Conservation (phyloP, 2,888 invertebrate species). For the Eilema sororculum region DNA sequence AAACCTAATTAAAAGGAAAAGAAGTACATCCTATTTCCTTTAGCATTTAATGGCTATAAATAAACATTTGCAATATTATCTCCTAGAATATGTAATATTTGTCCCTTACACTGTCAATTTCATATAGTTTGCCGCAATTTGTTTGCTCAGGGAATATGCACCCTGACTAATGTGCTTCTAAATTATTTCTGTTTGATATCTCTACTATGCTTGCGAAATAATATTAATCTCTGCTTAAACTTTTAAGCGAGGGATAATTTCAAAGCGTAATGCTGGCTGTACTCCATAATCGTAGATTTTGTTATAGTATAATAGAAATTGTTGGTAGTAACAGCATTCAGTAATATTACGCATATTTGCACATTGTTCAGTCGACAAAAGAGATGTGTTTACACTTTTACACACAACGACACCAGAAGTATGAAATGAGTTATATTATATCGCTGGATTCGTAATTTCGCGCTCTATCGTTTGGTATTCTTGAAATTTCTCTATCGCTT, state of each 20-base stretch:
- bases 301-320: not conserved
- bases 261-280: not conserved
- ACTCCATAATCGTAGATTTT: not conserved
- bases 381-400: too few species aligned
- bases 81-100: too few species aligned
- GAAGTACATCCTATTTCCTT: too few species aligned
- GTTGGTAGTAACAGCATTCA: not conserved
- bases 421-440: too few species aligned
- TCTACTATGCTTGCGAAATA: constrained; percentile 1
- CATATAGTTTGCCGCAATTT: not conserved
- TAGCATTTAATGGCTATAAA: too few species aligned
- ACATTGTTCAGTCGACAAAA: not conserved
- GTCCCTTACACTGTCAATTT: not conserved
- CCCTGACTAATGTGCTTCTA: constrained; percentile 1
- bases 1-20: not conserved
- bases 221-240: not conserved
- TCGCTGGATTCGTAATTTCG: too few species aligned
- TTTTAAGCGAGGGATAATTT: constrained; percentile 1
- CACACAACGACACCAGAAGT: too few species aligned
- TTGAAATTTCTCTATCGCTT: too few species aligned
- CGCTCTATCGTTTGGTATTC: too few species aligned
- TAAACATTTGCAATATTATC: too few species aligned
- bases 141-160: not conserved
- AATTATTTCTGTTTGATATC: constrained; percentile 9
- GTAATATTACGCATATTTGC: not conserved